A percentile compares a stretch with the other conserved stretches of the same genome.
Evolutionary conservation across 2,888 invertebrate species (phyloP).

Genomic region (Tanypteryx hageni): DNA sequence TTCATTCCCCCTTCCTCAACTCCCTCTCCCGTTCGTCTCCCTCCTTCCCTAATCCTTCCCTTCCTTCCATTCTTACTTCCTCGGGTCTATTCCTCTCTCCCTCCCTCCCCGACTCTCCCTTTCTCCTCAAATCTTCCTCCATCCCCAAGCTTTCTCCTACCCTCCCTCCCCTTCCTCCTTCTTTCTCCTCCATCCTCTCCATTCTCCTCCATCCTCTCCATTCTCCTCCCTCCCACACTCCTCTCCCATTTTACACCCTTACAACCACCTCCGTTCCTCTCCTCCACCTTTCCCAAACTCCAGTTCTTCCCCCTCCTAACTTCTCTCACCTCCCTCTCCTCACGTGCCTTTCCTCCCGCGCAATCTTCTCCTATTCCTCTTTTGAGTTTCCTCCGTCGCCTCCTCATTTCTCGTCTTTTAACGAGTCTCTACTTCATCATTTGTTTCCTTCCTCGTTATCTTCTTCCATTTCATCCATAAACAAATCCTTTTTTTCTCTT

Average conservation of each 20-base stretch:
- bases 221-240: background rate
- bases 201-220: background rate
- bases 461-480: background rate
- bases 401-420: background rate
- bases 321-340: background rate
- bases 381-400: background rate
- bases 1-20: background rate
- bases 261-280: too few relatives aligned
- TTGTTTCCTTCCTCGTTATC: slow-evolving; percentile 19
- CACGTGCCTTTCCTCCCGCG: too few relatives aligned
- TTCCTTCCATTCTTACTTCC: background rate
- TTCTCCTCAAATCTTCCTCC: too few relatives aligned
- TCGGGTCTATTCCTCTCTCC: too few relatives aligned
- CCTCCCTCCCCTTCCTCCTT: background rate
- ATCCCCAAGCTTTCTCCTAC: too few relatives aligned
- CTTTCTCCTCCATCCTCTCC: background rate
- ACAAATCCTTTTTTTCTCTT: background rate
- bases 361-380: background rate
- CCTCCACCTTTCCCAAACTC: too few relatives aligned
- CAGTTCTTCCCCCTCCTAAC: too few relatives aligned
- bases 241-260: background rate
- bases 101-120: too few relatives aligned
- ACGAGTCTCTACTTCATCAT: background rate
- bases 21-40: too few relatives aligned
- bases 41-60: background rate